A percentile compares a stretch with the other conserved stretches of the same genome.
phyloP scores from a whole-genome alignment of 2,797 vertebrate species.

The Micropoecilia bifurca region DNA sequence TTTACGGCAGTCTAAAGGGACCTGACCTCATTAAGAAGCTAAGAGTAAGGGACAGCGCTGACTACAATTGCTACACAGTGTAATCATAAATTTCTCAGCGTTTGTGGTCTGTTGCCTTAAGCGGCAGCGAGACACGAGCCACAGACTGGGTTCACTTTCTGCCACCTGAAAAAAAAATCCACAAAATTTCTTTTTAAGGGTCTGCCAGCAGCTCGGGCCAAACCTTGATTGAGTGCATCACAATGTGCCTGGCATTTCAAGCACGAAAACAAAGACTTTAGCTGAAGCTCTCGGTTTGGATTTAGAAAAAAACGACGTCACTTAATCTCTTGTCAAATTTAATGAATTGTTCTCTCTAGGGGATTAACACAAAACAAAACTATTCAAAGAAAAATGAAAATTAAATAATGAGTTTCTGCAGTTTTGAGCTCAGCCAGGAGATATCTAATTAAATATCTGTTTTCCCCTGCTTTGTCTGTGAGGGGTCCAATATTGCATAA shows the following conservation, averaged over 20 bases:
- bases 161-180: conserved; percentile 64
- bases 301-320: conserved; percentile 22
- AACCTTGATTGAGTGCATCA: conserved; percentile 71
- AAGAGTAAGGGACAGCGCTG: conserved; percentile 31
- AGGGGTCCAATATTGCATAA: conserved; percentile 39
- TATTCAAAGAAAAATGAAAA: conserved; percentile 54
- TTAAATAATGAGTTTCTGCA: conserved; percentile 61
- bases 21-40: conserved; percentile 64
- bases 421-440: conserved; percentile 52
- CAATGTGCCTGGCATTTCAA: conserved; percentile 70
- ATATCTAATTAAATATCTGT: conserved; percentile 67
- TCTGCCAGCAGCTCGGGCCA: conserved; percentile 65
- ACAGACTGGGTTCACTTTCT: conserved; percentile 56
- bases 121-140: conserved; percentile 45
- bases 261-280: conserved; percentile 39
- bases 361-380: conserved; percentile 56
- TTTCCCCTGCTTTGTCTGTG: conserved; percentile 54
- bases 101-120: conserved; percentile 53
- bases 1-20: conserved; percentile 54
- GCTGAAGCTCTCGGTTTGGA: conserved; percentile 42
- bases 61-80: conserved; percentile 49
- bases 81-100: conserved; percentile 63
- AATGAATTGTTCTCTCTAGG: conserved; percentile 54
- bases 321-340: conserved; percentile 54
- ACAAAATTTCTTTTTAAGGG: conserved; percentile 71